A percentile compares a stretch with the other conserved stretches of the same genome.
phyloP scores from a whole-genome alignment of 1,140 invertebrate genomes.

The Mactra quadrangularis region DNA sequence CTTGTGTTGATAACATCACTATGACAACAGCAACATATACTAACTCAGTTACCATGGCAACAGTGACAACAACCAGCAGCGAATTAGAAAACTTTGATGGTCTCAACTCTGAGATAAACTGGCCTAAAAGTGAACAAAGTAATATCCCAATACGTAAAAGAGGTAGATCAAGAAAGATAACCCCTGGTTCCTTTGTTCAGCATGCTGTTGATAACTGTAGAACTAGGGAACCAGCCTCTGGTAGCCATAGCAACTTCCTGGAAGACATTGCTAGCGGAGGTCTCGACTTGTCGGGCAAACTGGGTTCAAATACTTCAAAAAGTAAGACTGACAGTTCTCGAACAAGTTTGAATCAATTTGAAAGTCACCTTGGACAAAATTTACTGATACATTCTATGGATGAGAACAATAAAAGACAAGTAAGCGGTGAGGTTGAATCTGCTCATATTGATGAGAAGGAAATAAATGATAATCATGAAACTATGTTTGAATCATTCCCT shows the following conservation, averaged over 20 bases:
- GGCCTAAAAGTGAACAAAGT: conserved; percentile 48
- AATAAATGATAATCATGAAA: not conserved
- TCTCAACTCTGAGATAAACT: conserved; percentile 23
- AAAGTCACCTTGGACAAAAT: too few relatives aligned
- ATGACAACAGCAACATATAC: too few relatives aligned
- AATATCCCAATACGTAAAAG: conserved; percentile 58
- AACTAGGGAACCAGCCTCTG: not conserved
- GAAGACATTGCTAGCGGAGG: not conserved
- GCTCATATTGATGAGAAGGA: not conserved
- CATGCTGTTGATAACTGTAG: not conserved
- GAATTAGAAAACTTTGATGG: conserved; percentile 20
- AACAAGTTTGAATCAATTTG: too few relatives aligned
- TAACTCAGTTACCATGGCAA: not conserved
- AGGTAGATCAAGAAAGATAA: conserved; percentile 34
- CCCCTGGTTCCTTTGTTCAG: not conserved
- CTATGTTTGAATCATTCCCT: conserved; percentile 11
- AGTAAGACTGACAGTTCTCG: too few relatives aligned
- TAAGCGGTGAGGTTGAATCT: not conserved
- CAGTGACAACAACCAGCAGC: not conserved
- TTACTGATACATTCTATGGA: too few relatives aligned
- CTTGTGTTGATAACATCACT: too few relatives aligned
- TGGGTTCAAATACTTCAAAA: too few relatives aligned
- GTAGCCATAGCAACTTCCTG: not conserved
- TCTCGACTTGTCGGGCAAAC: not conserved
- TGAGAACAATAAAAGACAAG: too few relatives aligned